These are phyloP conservation scores for Conger conger DNA, from an alignment of 2,113 vertebrate species.

Conservation along the genomic window DNA sequence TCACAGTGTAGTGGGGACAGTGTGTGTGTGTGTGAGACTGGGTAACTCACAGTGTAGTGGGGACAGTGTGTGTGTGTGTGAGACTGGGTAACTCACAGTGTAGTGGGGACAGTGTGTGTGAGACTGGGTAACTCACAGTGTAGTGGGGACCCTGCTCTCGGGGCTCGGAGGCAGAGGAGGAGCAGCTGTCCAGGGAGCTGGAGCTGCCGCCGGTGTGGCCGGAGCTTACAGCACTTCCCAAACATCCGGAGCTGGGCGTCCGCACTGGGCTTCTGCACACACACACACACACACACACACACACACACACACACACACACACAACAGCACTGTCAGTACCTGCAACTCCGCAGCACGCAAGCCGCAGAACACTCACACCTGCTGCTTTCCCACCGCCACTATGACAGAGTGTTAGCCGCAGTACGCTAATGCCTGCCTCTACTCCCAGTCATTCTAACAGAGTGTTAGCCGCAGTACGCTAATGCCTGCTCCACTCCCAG, in stretches of 20 bases:
- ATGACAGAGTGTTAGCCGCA: too few relatives aligned
- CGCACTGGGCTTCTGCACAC: slow-evolving; percentile 76
- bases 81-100: background rate
- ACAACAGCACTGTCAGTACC: background rate
- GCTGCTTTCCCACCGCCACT: too few relatives aligned
- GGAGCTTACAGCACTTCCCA: slow-evolving; percentile 90
- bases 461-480: too few relatives aligned
- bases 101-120: background rate
- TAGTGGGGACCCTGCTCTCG: slow-evolving; percentile 87
- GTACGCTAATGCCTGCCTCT: too few relatives aligned
- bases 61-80: background rate
- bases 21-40: background rate
- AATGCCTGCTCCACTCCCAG: too few relatives aligned
- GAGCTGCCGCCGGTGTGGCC: slow-evolving; percentile 89
- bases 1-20: background rate
- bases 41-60: background rate
- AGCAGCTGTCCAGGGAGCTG: slow-evolving; percentile 91
- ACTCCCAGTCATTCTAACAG: too few relatives aligned
- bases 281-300: background rate
- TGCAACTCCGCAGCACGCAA: background rate
- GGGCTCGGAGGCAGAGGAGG: slow-evolving; percentile 83
- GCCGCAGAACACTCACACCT: too few relatives aligned
- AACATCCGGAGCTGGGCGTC: slow-evolving; percentile 88
- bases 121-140: slow-evolving; percentile 71
- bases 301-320: too few relatives aligned